Evolutionary conservation across 2,888 invertebrate species (phyloP).

Genomic region (Sthenelais limicola): DNA sequence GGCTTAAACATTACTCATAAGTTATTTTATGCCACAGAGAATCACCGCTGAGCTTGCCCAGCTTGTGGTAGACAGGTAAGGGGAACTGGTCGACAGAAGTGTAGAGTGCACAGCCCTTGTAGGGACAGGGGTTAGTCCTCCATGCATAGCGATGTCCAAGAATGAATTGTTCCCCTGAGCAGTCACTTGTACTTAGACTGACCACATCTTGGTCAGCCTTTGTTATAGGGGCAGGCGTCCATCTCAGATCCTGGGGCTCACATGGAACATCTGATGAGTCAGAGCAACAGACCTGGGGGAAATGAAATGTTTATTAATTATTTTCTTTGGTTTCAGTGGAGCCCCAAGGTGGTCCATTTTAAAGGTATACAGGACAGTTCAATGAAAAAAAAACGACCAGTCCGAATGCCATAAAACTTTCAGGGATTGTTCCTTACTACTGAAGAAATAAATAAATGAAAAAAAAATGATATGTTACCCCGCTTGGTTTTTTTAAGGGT

Average conservation of each 20-base stretch:
- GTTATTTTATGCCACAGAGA: constrained; percentile 9
- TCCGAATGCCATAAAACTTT: too few relatives aligned
- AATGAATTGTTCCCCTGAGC: background rate
- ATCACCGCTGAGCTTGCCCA: constrained; percentile 6
- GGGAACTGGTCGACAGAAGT: constrained; percentile 43
- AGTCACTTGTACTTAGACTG: background rate
- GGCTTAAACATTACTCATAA: too few relatives aligned
- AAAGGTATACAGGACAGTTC: too few relatives aligned
- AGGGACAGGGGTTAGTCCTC: constrained; percentile 43
- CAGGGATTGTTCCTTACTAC: too few relatives aligned
- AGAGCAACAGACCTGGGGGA: constrained; percentile 19
- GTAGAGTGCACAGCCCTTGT: constrained; percentile 44
- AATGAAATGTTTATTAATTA: too few relatives aligned
- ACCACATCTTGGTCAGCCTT: background rate
- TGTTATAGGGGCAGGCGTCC: background rate
- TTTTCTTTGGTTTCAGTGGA: too few relatives aligned
- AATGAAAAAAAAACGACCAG: too few relatives aligned
- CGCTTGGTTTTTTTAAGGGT: too few relatives aligned
- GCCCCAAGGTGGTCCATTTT: too few relatives aligned
- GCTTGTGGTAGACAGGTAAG: constrained; percentile 36
- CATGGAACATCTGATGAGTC: constrained; percentile 1
- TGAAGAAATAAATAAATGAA: too few relatives aligned
- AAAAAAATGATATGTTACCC: too few relatives aligned
- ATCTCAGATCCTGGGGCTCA: background rate
- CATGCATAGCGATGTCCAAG: constrained; percentile 41